Conservation (phyloP, 1,140 invertebrate species). For the Drosophila jambulina region DNA sequence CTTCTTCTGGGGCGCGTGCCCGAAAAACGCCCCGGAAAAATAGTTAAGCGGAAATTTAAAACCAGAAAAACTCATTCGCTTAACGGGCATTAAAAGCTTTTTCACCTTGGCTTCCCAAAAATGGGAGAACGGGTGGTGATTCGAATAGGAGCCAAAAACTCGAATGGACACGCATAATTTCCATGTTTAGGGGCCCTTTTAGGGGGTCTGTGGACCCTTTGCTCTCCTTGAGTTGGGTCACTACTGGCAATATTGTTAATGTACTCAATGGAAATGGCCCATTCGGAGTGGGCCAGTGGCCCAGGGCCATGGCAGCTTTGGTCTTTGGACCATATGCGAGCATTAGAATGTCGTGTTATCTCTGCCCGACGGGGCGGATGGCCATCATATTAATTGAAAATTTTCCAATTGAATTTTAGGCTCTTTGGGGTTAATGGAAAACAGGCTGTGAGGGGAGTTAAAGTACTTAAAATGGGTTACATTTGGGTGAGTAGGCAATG, state of each 20-base stretch:
- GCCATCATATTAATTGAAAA: slow-evolving; percentile 70
- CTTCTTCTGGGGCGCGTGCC: slow-evolving; percentile 33
- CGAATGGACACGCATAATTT: slow-evolving; percentile 73
- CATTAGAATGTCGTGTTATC: slow-evolving; percentile 47
- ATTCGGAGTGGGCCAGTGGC: slow-evolving; percentile 19
- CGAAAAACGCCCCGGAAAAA: slow-evolving; percentile 21
- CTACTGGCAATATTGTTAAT: slow-evolving; percentile 74
- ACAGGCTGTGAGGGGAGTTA: not conserved
- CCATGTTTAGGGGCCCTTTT: slow-evolving; percentile 69
- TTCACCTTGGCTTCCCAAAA: slow-evolving; percentile 49
- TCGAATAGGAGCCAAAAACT: slow-evolving; percentile 2
- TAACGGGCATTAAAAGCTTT: slow-evolving; percentile 73
- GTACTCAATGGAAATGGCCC: slow-evolving; percentile 73
- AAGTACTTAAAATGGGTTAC: not conserved
- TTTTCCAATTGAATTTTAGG: slow-evolving; percentile 22
- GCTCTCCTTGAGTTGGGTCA: slow-evolving; percentile 37
- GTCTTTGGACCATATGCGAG: slow-evolving; percentile 51
- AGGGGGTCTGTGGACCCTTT: slow-evolving; percentile 39
- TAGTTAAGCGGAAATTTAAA: slow-evolving; percentile 29
- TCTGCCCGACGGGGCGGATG: slow-evolving; percentile 10
- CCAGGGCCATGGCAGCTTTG: slow-evolving; percentile 4
- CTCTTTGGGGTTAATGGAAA: slow-evolving; percentile 10
- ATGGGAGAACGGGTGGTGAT: slow-evolving; percentile 25
- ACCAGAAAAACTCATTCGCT: slow-evolving; percentile 54
- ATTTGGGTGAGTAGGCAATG: too few species aligned